Conservation (phyloP, 2,113 vertebrate species). For the Columbina picui region DNA sequence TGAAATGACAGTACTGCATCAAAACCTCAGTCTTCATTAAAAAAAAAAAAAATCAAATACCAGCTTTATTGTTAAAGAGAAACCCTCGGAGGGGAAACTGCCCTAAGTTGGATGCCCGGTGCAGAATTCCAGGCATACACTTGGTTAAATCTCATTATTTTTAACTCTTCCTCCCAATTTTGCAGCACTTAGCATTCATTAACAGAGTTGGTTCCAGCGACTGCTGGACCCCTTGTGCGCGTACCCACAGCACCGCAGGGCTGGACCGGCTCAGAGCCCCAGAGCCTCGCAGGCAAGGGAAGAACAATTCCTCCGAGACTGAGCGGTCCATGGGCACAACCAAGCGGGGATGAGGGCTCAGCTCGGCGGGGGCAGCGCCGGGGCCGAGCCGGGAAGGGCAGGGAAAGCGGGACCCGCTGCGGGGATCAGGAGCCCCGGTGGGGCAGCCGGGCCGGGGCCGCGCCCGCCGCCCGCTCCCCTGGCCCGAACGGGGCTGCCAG, state of each 20-base stretch:
- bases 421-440: too few relatives aligned
- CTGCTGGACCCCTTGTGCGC: rapidly evolving
- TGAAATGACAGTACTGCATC: background rate
- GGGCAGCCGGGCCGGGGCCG: background rate
- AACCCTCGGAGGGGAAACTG: background rate
- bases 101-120: background rate
- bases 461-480: background rate
- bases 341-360: rapidly evolving
- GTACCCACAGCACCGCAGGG: background rate
- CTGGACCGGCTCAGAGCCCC: rapidly evolving
- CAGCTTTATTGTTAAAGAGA: background rate
- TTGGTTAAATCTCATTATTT: background rate
- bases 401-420: too few relatives aligned
- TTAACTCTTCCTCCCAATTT: background rate
- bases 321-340: rapidly evolving
- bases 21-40: background rate
- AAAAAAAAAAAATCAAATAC: background rate
- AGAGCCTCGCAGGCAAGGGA: rapidly evolving
- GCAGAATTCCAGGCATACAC: background rate
- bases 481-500: background rate
- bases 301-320: background rate
- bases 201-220: background rate
- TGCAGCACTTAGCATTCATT: background rate
- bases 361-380: background rate
- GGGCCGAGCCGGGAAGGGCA: background rate